A percentile compares a stretch with the other conserved stretches of the same genome.
These are phyloP conservation scores for Hymenopus coronatus DNA, from an alignment of 2,888 invertebrate species.

Conservation along the genomic window DNA sequence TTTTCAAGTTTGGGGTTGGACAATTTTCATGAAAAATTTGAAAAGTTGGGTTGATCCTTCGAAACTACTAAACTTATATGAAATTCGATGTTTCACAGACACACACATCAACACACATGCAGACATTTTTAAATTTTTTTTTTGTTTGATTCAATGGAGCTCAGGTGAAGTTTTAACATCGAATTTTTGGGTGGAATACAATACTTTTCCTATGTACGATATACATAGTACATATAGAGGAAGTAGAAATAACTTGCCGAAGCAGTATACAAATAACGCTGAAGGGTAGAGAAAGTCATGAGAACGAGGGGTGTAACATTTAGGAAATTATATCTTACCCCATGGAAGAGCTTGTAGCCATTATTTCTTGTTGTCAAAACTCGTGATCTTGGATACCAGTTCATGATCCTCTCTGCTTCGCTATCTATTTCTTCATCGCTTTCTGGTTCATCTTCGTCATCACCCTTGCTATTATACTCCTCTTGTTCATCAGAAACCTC, in stretches of 20 bases:
- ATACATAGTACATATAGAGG: too few species aligned
- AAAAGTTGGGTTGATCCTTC: too few species aligned
- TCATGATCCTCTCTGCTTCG: background rate
- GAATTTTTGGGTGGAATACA: too few species aligned
- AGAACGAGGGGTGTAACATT: background rate
- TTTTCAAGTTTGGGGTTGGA: too few species aligned
- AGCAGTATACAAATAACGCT: background rate
- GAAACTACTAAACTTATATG: too few species aligned
- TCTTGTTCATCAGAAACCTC: background rate
- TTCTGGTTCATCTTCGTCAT: background rate
- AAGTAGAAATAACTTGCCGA: background rate
- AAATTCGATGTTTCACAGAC: too few species aligned
- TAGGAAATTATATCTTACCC: background rate
- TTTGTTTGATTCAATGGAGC: too few species aligned
- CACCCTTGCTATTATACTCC: background rate
- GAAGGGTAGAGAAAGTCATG: background rate
- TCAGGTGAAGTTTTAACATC: too few species aligned
- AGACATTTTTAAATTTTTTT: too few species aligned
- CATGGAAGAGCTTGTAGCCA: constrained; percentile 1
- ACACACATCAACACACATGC: too few species aligned
- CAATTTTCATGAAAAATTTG: too few species aligned
- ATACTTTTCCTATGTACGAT: too few species aligned
- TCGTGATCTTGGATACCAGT: background rate
- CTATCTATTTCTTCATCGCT: background rate
- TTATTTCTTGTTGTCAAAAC: background rate